Percentiles rank a stretch among this genome's conserved stretches.
Evolutionary conservation across 1,140 invertebrate genomes (phyloP).

Genomic region (Drosophila obscura): DNA sequence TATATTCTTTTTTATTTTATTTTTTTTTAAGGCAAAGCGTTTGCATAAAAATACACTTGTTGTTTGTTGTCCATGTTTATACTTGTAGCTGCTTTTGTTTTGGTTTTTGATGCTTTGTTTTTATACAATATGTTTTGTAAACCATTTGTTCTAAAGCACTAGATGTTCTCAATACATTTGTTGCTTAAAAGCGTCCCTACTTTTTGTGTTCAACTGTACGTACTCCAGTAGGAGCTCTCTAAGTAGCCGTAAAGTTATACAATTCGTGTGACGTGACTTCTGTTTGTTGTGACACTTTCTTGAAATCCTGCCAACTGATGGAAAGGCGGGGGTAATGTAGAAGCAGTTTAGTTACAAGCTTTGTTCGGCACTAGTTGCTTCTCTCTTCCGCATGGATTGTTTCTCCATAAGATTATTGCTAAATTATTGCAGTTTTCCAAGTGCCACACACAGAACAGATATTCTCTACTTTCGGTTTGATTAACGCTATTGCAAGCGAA

Average conservation of each 20-base stretch:
- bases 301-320: constrained; percentile 12
- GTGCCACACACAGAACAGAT: constrained; percentile 2
- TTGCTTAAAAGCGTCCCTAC: background rate
- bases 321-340: constrained; percentile 1
- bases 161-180: constrained; percentile 27
- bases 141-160: constrained; percentile 58
- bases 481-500: constrained; percentile 54
- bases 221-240: constrained; percentile 15
- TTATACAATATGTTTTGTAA: constrained; percentile 63
- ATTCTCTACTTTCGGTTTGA: constrained; percentile 3
- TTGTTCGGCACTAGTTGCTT: too few relatives aligned
- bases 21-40: constrained; percentile 76
- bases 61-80: constrained; percentile 35
- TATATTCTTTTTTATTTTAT: constrained; percentile 34
- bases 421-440: background rate
- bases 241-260: constrained; percentile 28
- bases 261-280: constrained; percentile 7
- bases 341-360: too few relatives aligned
- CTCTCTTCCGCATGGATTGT: too few relatives aligned
- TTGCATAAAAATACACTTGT: constrained; percentile 82
- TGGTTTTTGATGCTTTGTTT: constrained; percentile 36
- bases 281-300: constrained; percentile 25
- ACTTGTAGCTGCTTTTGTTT: constrained; percentile 37
- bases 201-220: constrained; percentile 32
- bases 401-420: too few relatives aligned